Evolutionary conservation across 2,888 invertebrate species (phyloP).

Genomic region (Sussaba pulchella): DNA sequence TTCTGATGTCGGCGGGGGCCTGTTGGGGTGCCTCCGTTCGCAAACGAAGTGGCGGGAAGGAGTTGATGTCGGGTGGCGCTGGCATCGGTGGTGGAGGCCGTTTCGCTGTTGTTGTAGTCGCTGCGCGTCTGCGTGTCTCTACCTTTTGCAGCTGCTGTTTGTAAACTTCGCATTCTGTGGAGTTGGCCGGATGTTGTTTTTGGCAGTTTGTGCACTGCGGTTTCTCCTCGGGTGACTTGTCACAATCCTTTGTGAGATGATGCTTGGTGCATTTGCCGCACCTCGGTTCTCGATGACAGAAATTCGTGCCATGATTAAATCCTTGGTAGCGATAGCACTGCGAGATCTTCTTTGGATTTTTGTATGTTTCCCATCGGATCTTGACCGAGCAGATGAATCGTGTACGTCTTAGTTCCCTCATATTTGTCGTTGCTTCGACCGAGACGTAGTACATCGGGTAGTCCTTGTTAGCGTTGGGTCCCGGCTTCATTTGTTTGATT

Average conservation of each 20-base stretch:
- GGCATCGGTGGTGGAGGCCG: too few species aligned
- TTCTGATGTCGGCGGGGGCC: too few species aligned
- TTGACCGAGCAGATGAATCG: slow-evolving; percentile 28
- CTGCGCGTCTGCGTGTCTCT: too few species aligned
- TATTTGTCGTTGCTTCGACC: background rate
- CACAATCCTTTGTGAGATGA: slow-evolving; percentile 70
- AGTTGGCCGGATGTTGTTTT: slow-evolving; percentile 69
- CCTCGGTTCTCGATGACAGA: slow-evolving; percentile 37
- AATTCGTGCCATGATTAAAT: too few species aligned
- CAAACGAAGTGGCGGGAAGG: too few species aligned
- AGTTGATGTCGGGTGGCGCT: too few species aligned
- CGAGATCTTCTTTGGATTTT: slow-evolving; percentile 60
- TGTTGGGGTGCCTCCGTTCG: too few species aligned
- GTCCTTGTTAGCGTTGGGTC: background rate
- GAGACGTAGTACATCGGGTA: slow-evolving; percentile 2
- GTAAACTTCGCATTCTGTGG: slow-evolving; percentile 65
- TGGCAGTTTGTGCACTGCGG: slow-evolving; percentile 71
- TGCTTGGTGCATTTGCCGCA: slow-evolving; percentile 68
- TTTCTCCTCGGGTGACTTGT: slow-evolving; percentile 55
- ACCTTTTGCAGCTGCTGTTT: slow-evolving; percentile 36
- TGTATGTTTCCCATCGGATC: slow-evolving; percentile 66
- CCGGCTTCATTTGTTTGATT: background rate
- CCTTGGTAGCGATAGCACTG: slow-evolving; percentile 68
- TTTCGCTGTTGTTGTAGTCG: too few species aligned
- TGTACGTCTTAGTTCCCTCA: slow-evolving; percentile 9